Evolutionary conservation across 2,888 invertebrate species (phyloP), one percentile per base, ranked within the genome.

Genomic region (Meghimatium bilineatum): DNA sequence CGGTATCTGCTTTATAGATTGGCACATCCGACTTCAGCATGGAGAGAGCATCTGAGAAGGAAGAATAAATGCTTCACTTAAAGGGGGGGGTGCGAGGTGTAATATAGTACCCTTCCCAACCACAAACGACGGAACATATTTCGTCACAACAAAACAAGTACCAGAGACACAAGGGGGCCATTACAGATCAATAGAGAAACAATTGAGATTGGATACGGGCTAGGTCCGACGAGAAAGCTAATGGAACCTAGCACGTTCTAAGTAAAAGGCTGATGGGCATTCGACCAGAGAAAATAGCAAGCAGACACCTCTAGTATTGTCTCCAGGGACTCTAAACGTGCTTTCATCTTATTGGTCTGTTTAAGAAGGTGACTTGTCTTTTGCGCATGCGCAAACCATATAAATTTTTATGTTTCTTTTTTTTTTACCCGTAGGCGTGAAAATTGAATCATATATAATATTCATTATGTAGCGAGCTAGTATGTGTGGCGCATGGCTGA

Each of bases 321-420:
- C 75, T 75, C 75, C 23, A 34, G 72, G 83, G 78, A 71, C 63
- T 66, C 69, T 74, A 44, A 26, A 67, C 52, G 74, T 80, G 66
- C 63, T 52, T 74, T 66, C 63, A 34, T 80, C 32, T 52, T n/a
- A 69, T 80, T 67, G 34, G 56, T 52, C 23, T 49, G 76, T 76
- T 63, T 67, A 60, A 29, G 23, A 67, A 44, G n/a, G n/a, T 44
- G 60, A 44, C 78, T 52, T 67, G 76, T 29, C 49, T 56, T 74
- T 67, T 69, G 29, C 66, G 79, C 52, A 66, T 80, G 67, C 38
- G 67, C 67, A 3, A 5, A 12, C 63, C 5, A n/a, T 44, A n/a
- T n/a, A n/a, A n/a, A n/a, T n/a, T n/a, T n/a, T n/a, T n/a, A n/a
- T n/a, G n/a, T n/a, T n/a, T n/a, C n/a, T n/a, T n/a, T n/a, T n/a